Conservation (phyloP, 1,140 invertebrate genomes). For the Achatina immaculata region DNA sequence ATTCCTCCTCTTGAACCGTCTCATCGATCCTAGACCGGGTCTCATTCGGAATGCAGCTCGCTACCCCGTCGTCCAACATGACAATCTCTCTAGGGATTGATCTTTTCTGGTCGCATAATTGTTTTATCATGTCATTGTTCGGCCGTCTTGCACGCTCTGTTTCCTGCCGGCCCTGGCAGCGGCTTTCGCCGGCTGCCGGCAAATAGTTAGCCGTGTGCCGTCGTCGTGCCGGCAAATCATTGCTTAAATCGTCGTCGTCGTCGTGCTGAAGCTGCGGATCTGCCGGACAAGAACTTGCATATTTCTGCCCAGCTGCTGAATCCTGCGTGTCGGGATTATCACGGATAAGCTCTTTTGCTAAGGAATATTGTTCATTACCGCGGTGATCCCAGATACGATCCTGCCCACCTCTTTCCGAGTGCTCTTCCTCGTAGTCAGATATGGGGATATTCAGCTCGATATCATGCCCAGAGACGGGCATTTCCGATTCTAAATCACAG, state of each 20-base stretch:
- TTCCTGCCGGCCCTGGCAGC: no score
- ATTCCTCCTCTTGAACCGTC: background rate
- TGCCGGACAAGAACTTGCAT: background rate
- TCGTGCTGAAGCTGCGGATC: background rate
- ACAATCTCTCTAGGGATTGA: no score
- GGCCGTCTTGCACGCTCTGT: no score
- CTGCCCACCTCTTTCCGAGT: background rate
- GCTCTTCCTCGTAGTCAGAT: background rate
- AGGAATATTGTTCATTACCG: background rate
- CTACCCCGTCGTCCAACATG: no score
- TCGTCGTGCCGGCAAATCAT: background rate
- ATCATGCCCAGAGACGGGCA: slow-evolving; percentile 23
- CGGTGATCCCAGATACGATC: background rate
- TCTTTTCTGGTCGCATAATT: no score
- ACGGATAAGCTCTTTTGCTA: background rate
- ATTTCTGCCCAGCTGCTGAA: background rate
- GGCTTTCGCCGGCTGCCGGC: no score
- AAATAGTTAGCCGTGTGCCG: background rate
- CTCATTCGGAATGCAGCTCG: no score
- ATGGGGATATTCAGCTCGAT: slow-evolving; percentile 24
- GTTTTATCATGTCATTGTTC: no score
- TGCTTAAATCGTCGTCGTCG: background rate
- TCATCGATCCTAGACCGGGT: no score
- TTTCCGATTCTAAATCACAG: slow-evolving; percentile 20
- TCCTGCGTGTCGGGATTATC: background rate